phyloP scores from a whole-genome alignment of 2,113 vertebrate species.

The Alligator sinensis region DNA sequence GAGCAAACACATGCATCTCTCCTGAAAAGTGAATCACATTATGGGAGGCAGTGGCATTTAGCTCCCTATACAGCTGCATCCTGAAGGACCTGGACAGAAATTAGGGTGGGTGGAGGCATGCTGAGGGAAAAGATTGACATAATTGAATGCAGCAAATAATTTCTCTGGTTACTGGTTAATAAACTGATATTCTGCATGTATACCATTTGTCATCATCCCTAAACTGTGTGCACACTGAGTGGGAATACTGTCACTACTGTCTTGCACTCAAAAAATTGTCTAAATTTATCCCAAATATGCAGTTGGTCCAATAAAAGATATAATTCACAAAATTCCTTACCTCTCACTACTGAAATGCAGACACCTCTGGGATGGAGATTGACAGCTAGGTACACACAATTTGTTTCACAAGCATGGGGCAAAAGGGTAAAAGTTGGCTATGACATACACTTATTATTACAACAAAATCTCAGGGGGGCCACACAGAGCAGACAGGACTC shows the following conservation, averaged over 20 bases:
- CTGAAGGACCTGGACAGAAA: too few relatives aligned
- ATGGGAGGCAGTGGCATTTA: rapidly evolving
- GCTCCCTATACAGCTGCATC: not conserved
- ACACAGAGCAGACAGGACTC: not conserved
- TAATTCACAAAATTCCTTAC: not conserved
- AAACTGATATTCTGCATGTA: not conserved
- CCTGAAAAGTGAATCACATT: rapidly evolving
- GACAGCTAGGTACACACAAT: not conserved
- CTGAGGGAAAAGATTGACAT: not conserved
- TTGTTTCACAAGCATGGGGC: not conserved
- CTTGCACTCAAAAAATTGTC: too few relatives aligned
- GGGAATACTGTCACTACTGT: not conserved
- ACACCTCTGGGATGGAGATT: not conserved
- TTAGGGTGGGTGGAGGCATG: not conserved
- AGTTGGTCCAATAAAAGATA: too few relatives aligned
- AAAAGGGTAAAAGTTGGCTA: not conserved
- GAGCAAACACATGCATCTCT: not conserved
- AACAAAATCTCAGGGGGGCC: not conserved
- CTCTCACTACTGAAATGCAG: not conserved
- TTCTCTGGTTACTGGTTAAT: not conserved
- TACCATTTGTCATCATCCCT: not conserved
- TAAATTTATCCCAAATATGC: too few relatives aligned
- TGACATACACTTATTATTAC: not conserved
- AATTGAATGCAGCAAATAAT: not conserved
- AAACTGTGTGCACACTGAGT: not conserved